Evolutionary conservation across 2,888 invertebrate genomes (phyloP).

Genomic region (Brachyopa scutellaris): DNA sequence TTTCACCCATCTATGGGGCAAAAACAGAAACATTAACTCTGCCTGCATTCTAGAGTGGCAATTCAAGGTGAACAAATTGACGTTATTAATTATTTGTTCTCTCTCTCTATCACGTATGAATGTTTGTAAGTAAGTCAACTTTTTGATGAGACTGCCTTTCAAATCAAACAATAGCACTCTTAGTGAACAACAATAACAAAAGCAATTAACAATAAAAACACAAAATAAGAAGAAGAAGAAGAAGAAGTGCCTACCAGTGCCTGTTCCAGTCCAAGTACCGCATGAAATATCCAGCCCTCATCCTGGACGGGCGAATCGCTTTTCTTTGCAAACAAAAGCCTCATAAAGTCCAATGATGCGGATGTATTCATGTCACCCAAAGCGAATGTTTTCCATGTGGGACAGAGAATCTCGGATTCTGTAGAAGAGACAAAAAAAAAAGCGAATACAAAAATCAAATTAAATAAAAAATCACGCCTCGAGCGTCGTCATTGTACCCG

Average conservation of each 20-base stretch:
- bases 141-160: conserved; percentile 40
- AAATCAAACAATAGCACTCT: conserved; percentile 37
- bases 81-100: conserved; percentile 13
- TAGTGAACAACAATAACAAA: not conserved
- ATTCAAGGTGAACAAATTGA: conserved; percentile 55
- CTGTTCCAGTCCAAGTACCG: conserved; percentile 78
- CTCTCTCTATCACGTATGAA: not conserved
- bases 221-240: not conserved
- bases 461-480: conserved; percentile 37
- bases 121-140: too few species aligned
- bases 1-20: conserved; percentile 26
- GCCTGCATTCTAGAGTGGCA: conserved; percentile 12
- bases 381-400: conserved; percentile 79
- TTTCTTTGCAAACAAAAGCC: conserved; percentile 78
- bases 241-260: conserved; percentile 73
- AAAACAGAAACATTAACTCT: not conserved
- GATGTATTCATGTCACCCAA: conserved; percentile 78
- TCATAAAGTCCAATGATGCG: conserved; percentile 79
- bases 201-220: conserved; percentile 10
- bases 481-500: not conserved
- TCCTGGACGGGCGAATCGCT: conserved; percentile 77
- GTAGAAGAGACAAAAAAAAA: too few species aligned
- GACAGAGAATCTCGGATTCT: conserved; percentile 79
- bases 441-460: not conserved
- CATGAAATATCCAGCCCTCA: conserved; percentile 80